Evolutionary conservation across 2,797 vertebrate genomes (phyloP).

Genomic region (Poecilia wingei): DNA sequence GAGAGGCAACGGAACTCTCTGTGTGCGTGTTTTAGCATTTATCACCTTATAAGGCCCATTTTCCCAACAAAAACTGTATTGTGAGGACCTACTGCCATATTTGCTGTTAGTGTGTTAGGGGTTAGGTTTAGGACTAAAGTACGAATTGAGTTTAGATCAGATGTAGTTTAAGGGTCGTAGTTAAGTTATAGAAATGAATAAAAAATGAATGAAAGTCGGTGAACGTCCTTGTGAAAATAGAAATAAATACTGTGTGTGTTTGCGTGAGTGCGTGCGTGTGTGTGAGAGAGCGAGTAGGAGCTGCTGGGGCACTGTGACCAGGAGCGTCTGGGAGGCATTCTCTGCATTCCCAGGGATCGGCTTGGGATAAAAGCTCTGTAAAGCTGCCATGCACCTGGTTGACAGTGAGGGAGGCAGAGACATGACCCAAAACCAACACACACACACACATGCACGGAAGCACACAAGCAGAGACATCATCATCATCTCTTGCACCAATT

Average conservation of each 20-base stretch:
- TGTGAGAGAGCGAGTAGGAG: slow-evolving; percentile 69
- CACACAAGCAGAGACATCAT: slow-evolving; percentile 35
- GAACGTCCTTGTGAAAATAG: not conserved
- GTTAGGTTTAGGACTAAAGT: not conserved
- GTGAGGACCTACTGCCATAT: not conserved
- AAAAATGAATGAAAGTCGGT: not conserved
- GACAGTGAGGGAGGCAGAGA: slow-evolving; percentile 54
- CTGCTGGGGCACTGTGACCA: slow-evolving; percentile 83
- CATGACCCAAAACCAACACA: slow-evolving; percentile 42
- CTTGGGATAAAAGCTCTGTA: slow-evolving; percentile 80
- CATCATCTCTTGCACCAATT: slow-evolving; percentile 65
- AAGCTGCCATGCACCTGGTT: slow-evolving; percentile 81
- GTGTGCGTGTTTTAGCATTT: slow-evolving; percentile 12
- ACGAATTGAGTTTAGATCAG: not conserved
- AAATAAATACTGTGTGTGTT: not conserved
- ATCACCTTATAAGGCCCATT: slow-evolving; percentile 6
- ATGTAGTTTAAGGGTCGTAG: not conserved
- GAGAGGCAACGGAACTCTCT: slow-evolving; percentile 38
- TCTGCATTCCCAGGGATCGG: slow-evolving; percentile 82
- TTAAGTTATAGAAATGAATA: not conserved
- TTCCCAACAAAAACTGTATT: not conserved
- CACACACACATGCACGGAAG: slow-evolving; percentile 14
- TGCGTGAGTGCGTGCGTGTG: not conserved
- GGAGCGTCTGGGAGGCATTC: slow-evolving; percentile 84
- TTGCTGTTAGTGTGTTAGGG: not conserved